Evolutionary conservation across 2,888 invertebrate genomes (phyloP), one percentile per base, ranked within the genome.

Genomic region (Trachelus troglodyta): DNA sequence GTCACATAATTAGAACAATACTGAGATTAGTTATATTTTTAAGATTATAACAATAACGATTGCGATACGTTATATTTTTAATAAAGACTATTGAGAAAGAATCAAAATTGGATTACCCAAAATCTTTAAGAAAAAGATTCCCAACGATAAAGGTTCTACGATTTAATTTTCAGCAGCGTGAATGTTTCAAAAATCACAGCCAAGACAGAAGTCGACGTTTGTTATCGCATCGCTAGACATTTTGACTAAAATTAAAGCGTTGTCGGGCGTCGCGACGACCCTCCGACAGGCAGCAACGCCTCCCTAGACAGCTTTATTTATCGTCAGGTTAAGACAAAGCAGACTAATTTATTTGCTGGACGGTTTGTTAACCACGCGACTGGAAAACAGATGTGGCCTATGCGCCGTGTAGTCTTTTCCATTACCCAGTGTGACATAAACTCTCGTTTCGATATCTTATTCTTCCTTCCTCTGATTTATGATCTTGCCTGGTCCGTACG

Each of bases 11-110:
- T 73, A 11, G 34, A 69, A 73, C 40, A 35, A 23, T 23, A 77
- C 35, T 77, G 35, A 75, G 77, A 77, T 75, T 75, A 68, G 69
- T 77, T 75, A 77, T 77, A 75, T 77, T 77, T 77, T 77, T 77
- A 77, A 77, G 35, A 75, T 74, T 77, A 35, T 75, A 75, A 77
- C 69, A 73, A 69, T 33, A 75, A 56, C n/a, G 37, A 69, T 75
- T 35, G 31, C n/a, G 69, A 77, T 56, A 56, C 6, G 74, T 77
- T 34, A 77, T 77, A 77, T 77, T 77, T 77, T 77, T 75, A 74
- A 77, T 77, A 77, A 74, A 68, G 30, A 34, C 31, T 69, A 69
- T 76, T 11, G n/a, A 23, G 15, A 23, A 33, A 71, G 12, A 71
- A 71, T 71, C 6, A 31, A 71, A 15, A 23, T 23, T 56, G 23